Evolutionary conservation across 2,888 invertebrate species (phyloP), one percentile per base, ranked within the genome.

Genomic region (Eilema griseolum): DNA sequence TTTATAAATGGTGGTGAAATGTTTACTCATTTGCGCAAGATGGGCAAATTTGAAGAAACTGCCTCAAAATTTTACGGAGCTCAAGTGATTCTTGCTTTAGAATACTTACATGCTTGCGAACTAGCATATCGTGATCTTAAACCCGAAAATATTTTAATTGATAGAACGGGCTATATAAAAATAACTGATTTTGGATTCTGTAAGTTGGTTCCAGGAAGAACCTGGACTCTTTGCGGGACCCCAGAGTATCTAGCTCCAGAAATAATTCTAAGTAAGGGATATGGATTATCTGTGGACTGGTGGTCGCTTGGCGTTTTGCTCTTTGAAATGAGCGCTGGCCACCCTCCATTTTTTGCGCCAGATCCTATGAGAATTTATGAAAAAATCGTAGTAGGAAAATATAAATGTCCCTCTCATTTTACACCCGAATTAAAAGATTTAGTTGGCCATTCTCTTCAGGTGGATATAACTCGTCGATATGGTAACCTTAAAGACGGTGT

Each of bases 181-280:
- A 96, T 99, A 69, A 98, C 98, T 2, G 99, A 99, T 92, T 98
- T 99, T 89, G 99, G 99, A 37, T 99, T 99, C 93, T 98, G 98
- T 82, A 99, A 99, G 93, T 93, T 97, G 70, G 95, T 97, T 60
- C 95, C 95, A 57, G 96, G 96, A 0, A 95, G 99, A 83, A 99
- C 99, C 0, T 98, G 98, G 97, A 99, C 99, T 0, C 92, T 99
- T 28, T 99, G 99, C 89, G 99, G 99, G 0, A 99, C 99, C 0
- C 99, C 99, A 0, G 99, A 99, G 92, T 99, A 99, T 92, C 95
- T 99, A 73, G 99, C 99, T 0, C 98, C 98, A 0, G 99, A 99
- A 93, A 97, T 98, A 28, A 98, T 99, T 79, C 96, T 98, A 67
- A 97, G 97, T 77, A 98, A 98, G 91, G 99, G 99, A 0, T 99